These are phyloP conservation scores for Ictalurus punctatus DNA, from an alignment of 2,113 vertebrate species.

Conservation along the genomic window DNA sequence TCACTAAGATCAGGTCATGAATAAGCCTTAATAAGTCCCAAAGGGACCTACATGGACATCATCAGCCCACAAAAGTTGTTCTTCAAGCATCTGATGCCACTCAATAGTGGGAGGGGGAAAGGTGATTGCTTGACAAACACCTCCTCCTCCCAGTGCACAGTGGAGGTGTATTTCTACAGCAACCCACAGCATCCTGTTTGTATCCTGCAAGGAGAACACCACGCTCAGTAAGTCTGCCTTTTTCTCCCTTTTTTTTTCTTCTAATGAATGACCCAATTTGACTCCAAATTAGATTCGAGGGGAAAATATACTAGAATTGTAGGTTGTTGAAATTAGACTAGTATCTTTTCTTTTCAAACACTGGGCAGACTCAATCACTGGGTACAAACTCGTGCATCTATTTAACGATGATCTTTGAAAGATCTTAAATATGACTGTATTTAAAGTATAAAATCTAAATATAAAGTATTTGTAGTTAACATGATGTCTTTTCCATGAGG, in stretches of 20 bases:
- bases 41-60: slow-evolving; percentile 12
- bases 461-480: neutral
- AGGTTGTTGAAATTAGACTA: neutral
- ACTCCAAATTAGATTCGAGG: neutral
- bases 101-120: slow-evolving; percentile 34
- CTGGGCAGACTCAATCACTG: neutral
- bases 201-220: neutral
- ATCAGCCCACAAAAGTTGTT: neutral
- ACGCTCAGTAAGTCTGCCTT: slow-evolving; percentile 22
- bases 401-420: neutral
- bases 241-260: neutral
- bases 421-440: neutral
- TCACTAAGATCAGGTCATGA: neutral
- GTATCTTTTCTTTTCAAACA: neutral
- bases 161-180: neutral
- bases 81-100: neutral
- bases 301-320: neutral
- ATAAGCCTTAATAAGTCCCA: slow-evolving; percentile 34
- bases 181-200: neutral
- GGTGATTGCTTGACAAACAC: neutral
- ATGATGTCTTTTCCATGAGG: neutral
- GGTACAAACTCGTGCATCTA: neutral
- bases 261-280: neutral
- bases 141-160: neutral
- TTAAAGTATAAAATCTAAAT: neutral